Conservation (phyloP, 2,888 invertebrate genomes). For the Pollenia amentaria region DNA sequence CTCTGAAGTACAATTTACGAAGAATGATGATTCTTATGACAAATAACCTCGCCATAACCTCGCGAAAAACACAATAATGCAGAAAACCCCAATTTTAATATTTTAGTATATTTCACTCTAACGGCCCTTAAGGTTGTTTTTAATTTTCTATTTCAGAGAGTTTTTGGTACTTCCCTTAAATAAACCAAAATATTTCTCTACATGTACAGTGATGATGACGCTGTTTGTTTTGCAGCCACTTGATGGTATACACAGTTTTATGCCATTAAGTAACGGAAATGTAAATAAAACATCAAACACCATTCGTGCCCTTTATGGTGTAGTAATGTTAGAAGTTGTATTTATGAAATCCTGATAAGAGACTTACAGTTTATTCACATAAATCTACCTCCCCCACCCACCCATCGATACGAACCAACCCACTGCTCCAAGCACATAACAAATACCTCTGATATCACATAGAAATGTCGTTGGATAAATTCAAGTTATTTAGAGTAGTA, state of each 20-base stretch:
- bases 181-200: conserved; percentile 21
- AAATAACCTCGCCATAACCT: too few species aligned
- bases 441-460: conserved; percentile 11
- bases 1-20: too few species aligned
- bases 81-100: too few species aligned
- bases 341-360: conserved; percentile 41
- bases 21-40: too few species aligned
- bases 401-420: background rate
- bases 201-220: conserved; percentile 27
- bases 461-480: conserved; percentile 18
- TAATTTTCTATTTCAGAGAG: background rate
- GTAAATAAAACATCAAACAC: conserved; percentile 76
- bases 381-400: conserved; percentile 14
- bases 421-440: background rate
- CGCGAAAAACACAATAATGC: too few species aligned
- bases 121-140: background rate
- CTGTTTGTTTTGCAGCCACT: conserved; percentile 63
- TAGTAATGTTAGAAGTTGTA: conserved; percentile 27
- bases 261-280: conserved; percentile 75
- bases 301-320: conserved; percentile 52
- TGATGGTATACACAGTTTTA: conserved; percentile 67
- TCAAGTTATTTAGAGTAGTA: conserved; percentile 35
- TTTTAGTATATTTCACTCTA: too few species aligned
- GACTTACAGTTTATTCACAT: conserved; percentile 23
- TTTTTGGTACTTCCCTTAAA: background rate